Evolutionary conservation across 2,113 vertebrate species (phyloP).

Genomic region (Psettodes erumei): DNA sequence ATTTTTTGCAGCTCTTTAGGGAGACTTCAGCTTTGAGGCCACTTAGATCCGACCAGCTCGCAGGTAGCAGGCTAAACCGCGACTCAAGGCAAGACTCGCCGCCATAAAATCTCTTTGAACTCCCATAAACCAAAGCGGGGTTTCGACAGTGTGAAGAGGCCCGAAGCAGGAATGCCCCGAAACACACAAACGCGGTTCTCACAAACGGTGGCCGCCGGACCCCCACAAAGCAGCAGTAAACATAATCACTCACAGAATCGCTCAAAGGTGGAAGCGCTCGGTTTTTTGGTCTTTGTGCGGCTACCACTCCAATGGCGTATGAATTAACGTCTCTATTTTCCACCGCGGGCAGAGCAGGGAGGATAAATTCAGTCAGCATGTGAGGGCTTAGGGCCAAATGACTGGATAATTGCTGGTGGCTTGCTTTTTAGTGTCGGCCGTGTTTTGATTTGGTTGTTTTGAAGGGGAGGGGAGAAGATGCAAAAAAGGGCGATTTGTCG

Average conservation of each 20-base stretch:
- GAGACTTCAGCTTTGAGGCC: slow-evolving; percentile 19
- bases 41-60: slow-evolving; percentile 27
- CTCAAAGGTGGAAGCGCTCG: slow-evolving; percentile 73
- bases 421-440: slow-evolving; percentile 64
- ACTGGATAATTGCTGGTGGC: slow-evolving; percentile 74
- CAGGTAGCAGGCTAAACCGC: slow-evolving; percentile 28
- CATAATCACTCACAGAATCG: slow-evolving; percentile 72
- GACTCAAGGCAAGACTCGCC: slow-evolving; percentile 29
- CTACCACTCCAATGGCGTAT: slow-evolving; percentile 75
- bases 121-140: slow-evolving; percentile 45
- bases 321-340: slow-evolving; percentile 77
- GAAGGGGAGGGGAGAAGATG: slow-evolving; percentile 51
- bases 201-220: slow-evolving; percentile 67
- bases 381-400: slow-evolving; percentile 74
- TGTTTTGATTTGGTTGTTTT: slow-evolving; percentile 74
- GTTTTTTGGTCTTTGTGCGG: slow-evolving; percentile 74
- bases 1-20: background rate
- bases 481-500: slow-evolving; percentile 37
- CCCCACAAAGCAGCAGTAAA: slow-evolving; percentile 74
- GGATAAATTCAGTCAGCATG: slow-evolving; percentile 75
- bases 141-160: slow-evolving; percentile 48
- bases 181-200: slow-evolving; percentile 56
- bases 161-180: slow-evolving; percentile 31
- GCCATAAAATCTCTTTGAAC: slow-evolving; percentile 47
- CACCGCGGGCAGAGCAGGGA: slow-evolving; percentile 67